Evolutionary conservation across 2,888 invertebrate genomes (phyloP).

Genomic region (Argynnis bischoffii): DNA sequence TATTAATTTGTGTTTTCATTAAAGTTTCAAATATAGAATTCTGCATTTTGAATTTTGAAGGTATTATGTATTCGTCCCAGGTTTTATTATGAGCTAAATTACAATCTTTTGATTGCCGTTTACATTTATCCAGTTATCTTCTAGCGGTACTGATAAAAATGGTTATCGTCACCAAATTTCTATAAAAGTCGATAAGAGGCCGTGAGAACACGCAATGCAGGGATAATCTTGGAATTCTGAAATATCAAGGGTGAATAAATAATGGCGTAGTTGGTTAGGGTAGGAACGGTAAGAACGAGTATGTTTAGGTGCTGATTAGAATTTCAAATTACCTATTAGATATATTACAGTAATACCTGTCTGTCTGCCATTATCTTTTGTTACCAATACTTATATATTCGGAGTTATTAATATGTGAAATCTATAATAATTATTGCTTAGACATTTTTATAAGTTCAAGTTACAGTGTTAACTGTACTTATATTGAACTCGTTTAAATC

Average conservation of each 20-base stretch:
- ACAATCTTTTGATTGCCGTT: conserved; percentile 8
- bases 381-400: not conserved
- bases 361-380: not conserved
- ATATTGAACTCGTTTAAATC: conserved; percentile 29
- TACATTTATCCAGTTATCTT: conserved; percentile 8
- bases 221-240: conserved; percentile 31
- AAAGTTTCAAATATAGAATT: no score
- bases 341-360: no score
- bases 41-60: no score
- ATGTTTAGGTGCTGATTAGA: not conserved
- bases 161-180: conserved; percentile 69
- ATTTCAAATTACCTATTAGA: not conserved
- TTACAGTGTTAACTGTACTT: not conserved
- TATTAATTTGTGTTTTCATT: no score
- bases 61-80: not conserved
- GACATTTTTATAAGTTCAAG: not conserved
- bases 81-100: not conserved
- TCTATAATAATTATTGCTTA: not conserved
- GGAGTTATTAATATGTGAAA: not conserved
- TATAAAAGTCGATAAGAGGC: conserved; percentile 63
- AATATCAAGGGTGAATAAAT: conserved; percentile 15
- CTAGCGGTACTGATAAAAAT: conserved; percentile 63
- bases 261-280: not conserved
- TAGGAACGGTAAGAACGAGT: not conserved
- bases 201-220: conserved; percentile 41